Conservation (phyloP, 2,113 vertebrate species). For the Empidonax traillii region DNA sequence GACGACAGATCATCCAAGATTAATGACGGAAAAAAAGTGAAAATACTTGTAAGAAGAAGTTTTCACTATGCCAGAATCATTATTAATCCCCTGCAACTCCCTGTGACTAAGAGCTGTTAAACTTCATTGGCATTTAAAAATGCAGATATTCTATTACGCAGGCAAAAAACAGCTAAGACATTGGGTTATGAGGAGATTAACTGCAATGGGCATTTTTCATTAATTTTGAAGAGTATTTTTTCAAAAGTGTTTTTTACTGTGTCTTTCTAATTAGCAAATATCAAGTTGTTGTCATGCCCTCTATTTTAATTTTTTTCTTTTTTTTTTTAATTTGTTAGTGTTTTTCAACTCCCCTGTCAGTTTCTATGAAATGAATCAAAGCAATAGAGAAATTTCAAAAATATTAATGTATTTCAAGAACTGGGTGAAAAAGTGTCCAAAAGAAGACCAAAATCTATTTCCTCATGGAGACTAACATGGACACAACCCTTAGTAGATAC, state of each 20-base stretch:
- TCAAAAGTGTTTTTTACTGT: background rate
- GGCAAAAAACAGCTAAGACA: background rate
- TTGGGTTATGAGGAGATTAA: background rate
- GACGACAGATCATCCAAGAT: background rate
- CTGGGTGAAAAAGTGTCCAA: background rate
- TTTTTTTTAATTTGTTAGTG: background rate
- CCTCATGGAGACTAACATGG: background rate
- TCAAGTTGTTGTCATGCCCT: background rate
- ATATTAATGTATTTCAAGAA: background rate
- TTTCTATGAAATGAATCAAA: background rate
- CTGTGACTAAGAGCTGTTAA: conserved; percentile 43
- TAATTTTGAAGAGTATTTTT: background rate
- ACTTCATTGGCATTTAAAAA: conserved; percentile 19
- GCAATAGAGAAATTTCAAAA: background rate
- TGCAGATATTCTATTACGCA: background rate
- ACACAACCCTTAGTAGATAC: background rate
- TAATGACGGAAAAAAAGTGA: conserved; percentile 8
- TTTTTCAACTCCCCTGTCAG: background rate
- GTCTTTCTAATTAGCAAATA: background rate
- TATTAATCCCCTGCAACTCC: conserved; percentile 47
- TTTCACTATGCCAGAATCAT: background rate
- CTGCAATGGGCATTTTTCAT: background rate
- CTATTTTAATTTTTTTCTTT: background rate
- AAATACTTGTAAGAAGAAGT: background rate
- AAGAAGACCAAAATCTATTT: background rate